Percentiles rank a stretch among this genome's conserved stretches.
phyloP scores from a whole-genome alignment of 2,888 invertebrate species.

The Alitta virens region DNA sequence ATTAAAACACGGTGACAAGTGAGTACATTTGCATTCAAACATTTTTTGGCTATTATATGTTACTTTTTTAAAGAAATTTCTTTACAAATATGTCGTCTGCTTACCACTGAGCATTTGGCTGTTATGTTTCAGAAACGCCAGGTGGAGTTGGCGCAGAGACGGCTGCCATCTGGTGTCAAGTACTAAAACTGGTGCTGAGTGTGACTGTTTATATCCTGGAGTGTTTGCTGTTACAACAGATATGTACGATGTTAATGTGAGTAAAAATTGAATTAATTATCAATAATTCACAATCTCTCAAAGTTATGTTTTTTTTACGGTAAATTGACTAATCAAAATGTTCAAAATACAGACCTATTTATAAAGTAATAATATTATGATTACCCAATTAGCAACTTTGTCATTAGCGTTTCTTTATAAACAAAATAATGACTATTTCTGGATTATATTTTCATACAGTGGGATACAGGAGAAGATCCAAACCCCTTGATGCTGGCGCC shows the following conservation, averaged over 20 bases:
- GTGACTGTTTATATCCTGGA: constrained; percentile 46
- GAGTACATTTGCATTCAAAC: constrained; percentile 21
- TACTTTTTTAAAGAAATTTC: too few species aligned
- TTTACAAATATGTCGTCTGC: too few species aligned
- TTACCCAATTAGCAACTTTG: too few species aligned
- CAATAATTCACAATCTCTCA: background rate
- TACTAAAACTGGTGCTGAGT: constrained; percentile 33
- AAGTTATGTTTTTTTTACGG: too few species aligned
- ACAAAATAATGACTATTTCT: too few species aligned
- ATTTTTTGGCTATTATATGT: too few species aligned
- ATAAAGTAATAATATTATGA: too few species aligned
- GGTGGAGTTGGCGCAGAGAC: constrained; percentile 25
- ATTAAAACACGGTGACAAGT: constrained; percentile 41
- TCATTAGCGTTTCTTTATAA: too few species aligned
- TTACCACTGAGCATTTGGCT: too few species aligned
- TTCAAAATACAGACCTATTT: too few species aligned
- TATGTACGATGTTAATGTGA: constrained; percentile 56
- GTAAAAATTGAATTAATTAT: constrained; percentile 21
- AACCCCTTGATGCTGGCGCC: constrained; percentile 52
- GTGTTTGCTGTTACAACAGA: constrained; percentile 55
- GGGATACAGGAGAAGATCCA: constrained; percentile 51
- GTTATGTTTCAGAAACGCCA: background rate
- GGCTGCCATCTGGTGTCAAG: constrained; percentile 15
- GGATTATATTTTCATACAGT: constrained; percentile 43
- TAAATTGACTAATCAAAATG: too few species aligned